Base-by-base conservation (phyloP, 2,113 vertebrate species). In the Pteropus alecto region DNA sequence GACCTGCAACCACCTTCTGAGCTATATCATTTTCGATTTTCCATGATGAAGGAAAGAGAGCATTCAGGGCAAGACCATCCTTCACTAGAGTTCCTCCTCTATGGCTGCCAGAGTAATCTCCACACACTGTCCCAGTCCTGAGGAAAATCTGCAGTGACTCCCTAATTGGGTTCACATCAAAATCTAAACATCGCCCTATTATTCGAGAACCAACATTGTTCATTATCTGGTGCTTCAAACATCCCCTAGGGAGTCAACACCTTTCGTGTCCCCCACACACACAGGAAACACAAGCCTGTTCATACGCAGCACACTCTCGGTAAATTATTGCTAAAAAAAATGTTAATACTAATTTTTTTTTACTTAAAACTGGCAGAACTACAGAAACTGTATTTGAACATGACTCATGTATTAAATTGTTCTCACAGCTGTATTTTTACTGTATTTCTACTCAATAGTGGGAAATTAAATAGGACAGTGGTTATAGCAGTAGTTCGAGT, bases 391-490 rank as follows among this genome's bases (percentile, higher is more conserved):
- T 73, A 58, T 63, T 38, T 38, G 73, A 82, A 65, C 38, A 38
- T 33, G 58, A 74, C 67, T 70, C 8, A 35, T 67, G 86, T 81
- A 51, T 73, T 90, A 86, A 71, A 84, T 43, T 74, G 28, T 86
- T 79, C 96, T 48, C 43, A 56, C 73, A 51, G 68, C 35, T 63
- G 30, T 24, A 35, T 19, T 79, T 43, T 68, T 94, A 74, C 74
- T 41, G 54, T 33, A 33, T 71, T 79, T 63, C 38, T 73, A 13
- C 71, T 93, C 43, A 41, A 26, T 5, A 35, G 63, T 35, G 78
- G 84, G 79, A 71, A 82, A 38, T 81, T 41, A 79, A 90, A 68
- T 16, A 46, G 87, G 88, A 73, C 83, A n/a, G 70, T 61, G 90
- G 90, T 83, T 56, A 48, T 0, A 61, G n/a, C 73, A 43, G 58